A percentile compares a stretch with the other conserved stretches of the same genome.
These are phyloP conservation scores for Abscondita cerata DNA, from an alignment of 2,888 invertebrate species.

Conservation along the genomic window DNA sequence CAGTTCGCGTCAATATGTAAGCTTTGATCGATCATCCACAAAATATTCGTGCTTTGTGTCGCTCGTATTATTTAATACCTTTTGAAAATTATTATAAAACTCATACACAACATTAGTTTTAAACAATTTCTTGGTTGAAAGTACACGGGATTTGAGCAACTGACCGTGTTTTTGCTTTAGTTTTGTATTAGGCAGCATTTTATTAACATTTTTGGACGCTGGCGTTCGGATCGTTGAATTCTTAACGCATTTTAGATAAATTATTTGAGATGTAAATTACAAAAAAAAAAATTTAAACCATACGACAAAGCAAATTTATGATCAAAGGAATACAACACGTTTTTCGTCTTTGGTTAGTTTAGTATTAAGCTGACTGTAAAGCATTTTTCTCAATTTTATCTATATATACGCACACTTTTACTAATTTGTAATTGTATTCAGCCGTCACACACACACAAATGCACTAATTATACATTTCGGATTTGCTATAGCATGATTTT, in stretches of 20 bases:
- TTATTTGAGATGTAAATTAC: constrained; percentile 17
- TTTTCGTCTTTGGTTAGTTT: constrained; percentile 24
- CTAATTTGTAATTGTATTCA: no score
- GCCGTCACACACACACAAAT: no score
- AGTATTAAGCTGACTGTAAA: constrained; percentile 18
- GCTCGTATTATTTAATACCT: constrained; percentile 28
- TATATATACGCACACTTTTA: no score
- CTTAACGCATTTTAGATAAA: constrained; percentile 30
- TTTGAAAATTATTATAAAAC: constrained; percentile 34
- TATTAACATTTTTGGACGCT: constrained; percentile 22
- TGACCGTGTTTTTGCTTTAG: constrained; percentile 25
- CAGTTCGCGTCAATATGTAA: constrained; percentile 22
- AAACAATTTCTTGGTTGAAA: constrained; percentile 34
- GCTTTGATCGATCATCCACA: constrained; percentile 31
- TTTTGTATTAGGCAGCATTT: constrained; percentile 22
- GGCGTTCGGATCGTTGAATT: constrained; percentile 25
- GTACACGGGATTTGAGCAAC: constrained; percentile 28
- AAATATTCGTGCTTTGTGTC: constrained; percentile 20
- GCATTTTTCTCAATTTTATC: neutral
- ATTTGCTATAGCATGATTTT: no score
- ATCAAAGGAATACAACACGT: constrained; percentile 21
- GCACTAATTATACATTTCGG: no score
- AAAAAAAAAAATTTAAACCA: constrained; percentile 21
- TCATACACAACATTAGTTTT: constrained; percentile 31
- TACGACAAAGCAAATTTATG: constrained; percentile 21